Base-by-base conservation (phyloP, 2,888 invertebrate genomes). In the Helleia helle region DNA sequence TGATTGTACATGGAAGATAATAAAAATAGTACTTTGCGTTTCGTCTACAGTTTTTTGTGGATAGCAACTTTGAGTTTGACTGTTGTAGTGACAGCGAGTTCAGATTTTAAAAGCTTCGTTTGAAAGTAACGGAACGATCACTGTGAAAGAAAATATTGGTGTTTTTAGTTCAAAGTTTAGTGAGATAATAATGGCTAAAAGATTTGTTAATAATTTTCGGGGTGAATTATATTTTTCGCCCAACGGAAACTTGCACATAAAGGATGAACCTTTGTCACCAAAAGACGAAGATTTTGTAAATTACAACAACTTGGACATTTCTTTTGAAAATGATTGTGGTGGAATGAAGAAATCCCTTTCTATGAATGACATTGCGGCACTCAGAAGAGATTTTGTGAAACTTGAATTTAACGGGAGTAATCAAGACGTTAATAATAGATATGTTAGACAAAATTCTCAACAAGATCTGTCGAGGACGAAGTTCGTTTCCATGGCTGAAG, bases 401-500 rank as follows among this genome's bases (percentile, higher is more conserved):
- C 38, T 65, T 14, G 65, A 69, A 39, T 48, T 59, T 8, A 36
- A 51, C 12, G 43, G 50, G 8, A 57, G 62, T 18, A 58, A 50
- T 36, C 59, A 64, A 38, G 61, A 65, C 36, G 48, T 52, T 25
- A 55, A 63, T 40, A 54, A 59, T 36, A 65, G 62, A 45, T 60
- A 65, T 42, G n/a, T n/a, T n/a, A 61, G 64, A 24, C 62, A 60
- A 25, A 61, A 60, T 26, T 58, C 58, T 8, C 54, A 58, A 7
- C 56, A 62, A 15, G 70, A 72, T 25, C 47, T 69, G n/a, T 72
- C 75, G 0, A 71, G 51, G 59, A 71, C 61, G 1, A 86, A 80
- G 51, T 89, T 86, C 58, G 79, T 87, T n/a, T 86, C 88, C 1
- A 75, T 88, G 77, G 89, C 89, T 4, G 88, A 89, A 60, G 79